A percentile compares a stretch with the other conserved stretches of the same genome.
These are phyloP conservation scores for Odiellus spinosus DNA, from an alignment of 2,888 invertebrate genomes.

Conservation along the genomic window DNA sequence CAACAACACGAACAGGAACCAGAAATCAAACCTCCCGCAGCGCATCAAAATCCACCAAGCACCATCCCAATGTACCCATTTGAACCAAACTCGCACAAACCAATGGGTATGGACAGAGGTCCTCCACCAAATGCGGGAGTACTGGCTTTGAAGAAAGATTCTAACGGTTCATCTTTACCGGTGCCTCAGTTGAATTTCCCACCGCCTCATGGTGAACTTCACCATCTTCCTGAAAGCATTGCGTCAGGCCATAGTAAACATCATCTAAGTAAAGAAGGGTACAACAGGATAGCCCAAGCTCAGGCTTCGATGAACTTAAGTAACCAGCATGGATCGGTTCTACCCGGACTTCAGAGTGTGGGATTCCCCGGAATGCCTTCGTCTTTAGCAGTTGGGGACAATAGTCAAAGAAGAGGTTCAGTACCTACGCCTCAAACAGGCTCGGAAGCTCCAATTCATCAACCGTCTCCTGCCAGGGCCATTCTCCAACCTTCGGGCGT, in stretches of 20 bases:
- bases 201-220: neutral
- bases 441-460: slow-evolving; percentile 12
- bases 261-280: neutral
- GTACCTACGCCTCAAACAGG: slow-evolving; percentile 9
- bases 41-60: slow-evolving; percentile 17
- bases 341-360: neutral
- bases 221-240: neutral
- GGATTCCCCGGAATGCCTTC: neutral
- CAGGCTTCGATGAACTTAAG: neutral
- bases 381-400: neutral
- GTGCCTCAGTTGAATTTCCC: slow-evolving; percentile 7
- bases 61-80: slow-evolving; percentile 10
- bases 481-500: slow-evolving; percentile 16
- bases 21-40: slow-evolving; percentile 14
- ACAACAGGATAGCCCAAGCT: neutral
- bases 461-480: slow-evolving; percentile 18
- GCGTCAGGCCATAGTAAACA: neutral
- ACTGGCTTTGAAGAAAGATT: slow-evolving; percentile 13
- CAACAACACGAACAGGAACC: slow-evolving; percentile 4
- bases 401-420: neutral
- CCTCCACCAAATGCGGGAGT: slow-evolving; percentile 9
- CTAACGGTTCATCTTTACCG: slow-evolving; percentile 4
- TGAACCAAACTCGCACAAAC: neutral
- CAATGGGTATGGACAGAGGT: slow-evolving; percentile 1
- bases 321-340: neutral